Evolutionary conservation across 2,797 vertebrate genomes (phyloP).

Genomic region (Anguilla megastoma): DNA sequence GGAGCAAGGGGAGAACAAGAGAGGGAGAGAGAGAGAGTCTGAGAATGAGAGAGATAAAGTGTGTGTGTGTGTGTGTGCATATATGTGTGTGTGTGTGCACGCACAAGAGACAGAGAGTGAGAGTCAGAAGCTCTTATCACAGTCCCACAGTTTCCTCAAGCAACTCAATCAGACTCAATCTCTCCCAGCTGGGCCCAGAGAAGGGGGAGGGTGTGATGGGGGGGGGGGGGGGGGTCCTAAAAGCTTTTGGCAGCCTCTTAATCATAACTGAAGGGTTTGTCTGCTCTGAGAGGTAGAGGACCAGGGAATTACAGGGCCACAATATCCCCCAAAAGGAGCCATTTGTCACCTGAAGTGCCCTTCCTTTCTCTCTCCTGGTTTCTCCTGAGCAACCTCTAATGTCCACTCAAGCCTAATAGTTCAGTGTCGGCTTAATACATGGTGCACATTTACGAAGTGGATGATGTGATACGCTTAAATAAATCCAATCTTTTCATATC

Average conservation of each 20-base stretch:
- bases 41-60: not conserved
- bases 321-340: not conserved
- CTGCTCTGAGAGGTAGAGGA: slow-evolving; percentile 45
- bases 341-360: slow-evolving; percentile 10
- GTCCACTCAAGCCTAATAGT: not conserved
- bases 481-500: not conserved
- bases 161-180: slow-evolving; percentile 26
- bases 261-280: slow-evolving; percentile 46
- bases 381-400: not conserved
- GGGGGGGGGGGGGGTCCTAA: not conserved
- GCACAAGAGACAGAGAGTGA: not conserved
- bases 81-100: not conserved
- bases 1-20: slow-evolving; percentile 23
- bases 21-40: slow-evolving; percentile 10
- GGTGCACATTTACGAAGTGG: not conserved
- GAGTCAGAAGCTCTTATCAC: slow-evolving; percentile 50
- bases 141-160: slow-evolving; percentile 12
- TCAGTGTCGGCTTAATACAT: not conserved
- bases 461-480: not conserved
- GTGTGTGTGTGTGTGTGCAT: not conserved
- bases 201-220: not conserved
- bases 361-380: not conserved
- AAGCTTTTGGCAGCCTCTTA: slow-evolving; percentile 32
- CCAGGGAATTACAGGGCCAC: slow-evolving; percentile 21
- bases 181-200: not conserved